phyloP scores from a whole-genome alignment of 2,113 vertebrate genomes.

The Orycteropus afer region DNA sequence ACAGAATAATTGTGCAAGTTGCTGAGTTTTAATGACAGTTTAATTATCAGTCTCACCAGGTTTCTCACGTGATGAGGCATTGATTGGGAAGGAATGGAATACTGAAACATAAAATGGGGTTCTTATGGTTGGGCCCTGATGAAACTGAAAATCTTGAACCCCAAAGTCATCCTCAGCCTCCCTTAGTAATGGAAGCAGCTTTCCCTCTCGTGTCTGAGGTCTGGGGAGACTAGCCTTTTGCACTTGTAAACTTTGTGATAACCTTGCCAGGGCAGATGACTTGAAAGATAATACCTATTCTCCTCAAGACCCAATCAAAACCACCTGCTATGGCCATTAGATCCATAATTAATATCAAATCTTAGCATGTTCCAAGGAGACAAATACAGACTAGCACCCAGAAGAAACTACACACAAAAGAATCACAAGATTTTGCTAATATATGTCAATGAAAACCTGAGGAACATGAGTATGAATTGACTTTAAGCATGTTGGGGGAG shows the following conservation, averaged over 20 bases:
- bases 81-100: too few relatives aligned
- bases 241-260: background rate
- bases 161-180: background rate
- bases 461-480: background rate
- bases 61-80: too few relatives aligned
- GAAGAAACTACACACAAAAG: background rate
- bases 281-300: background rate
- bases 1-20: background rate
- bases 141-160: background rate
- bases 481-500: too few relatives aligned
- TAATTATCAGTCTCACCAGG: background rate
- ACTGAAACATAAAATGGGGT: too few relatives aligned
- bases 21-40: background rate
- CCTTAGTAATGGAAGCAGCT: background rate
- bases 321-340: background rate
- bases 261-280: background rate
- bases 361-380: too few relatives aligned
- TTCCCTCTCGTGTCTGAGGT: background rate
- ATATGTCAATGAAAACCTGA: background rate
- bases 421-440: background rate
- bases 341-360: background rate
- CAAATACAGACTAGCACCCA: background rate
- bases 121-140: background rate
- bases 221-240: background rate
- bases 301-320: background rate